Conservation (phyloP, 2,797 vertebrate genomes). For the Lerista edwardsae region DNA sequence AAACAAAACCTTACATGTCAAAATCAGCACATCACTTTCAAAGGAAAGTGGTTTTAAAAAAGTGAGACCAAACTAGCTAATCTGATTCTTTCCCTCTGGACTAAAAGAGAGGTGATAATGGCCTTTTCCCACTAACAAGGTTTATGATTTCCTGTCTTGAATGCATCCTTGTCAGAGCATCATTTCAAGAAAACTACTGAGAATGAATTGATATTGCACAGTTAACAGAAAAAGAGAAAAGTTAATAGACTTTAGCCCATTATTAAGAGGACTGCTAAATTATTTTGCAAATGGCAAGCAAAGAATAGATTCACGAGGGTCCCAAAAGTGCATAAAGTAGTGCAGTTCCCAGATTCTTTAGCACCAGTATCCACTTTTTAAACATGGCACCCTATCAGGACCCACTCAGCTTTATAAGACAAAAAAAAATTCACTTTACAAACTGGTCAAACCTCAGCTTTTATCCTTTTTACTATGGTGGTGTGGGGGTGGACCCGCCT, state of each 20-base stretch:
- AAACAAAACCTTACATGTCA: slow-evolving; percentile 56
- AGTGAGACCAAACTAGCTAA: not conserved
- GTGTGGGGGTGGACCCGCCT: no score
- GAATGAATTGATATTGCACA: slow-evolving; percentile 42
- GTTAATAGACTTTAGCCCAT: not conserved
- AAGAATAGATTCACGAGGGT: slow-evolving; percentile 9
- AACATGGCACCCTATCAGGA: no score
- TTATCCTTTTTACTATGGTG: no score
- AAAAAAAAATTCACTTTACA: no score
- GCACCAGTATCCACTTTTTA: no score
- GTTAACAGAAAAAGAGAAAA: slow-evolving; percentile 38
- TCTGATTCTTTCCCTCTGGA: not conserved
- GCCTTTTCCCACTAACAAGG: slow-evolving; percentile 20
- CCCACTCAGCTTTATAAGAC: no score
- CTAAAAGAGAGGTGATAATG: slow-evolving; percentile 21
- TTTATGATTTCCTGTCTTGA: slow-evolving; percentile 37
- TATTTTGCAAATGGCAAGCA: not conserved
- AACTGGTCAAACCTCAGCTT: no score
- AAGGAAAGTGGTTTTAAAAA: slow-evolving; percentile 37
- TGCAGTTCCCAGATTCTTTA: no score
- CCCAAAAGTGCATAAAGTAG: not conserved
- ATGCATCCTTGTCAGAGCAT: slow-evolving; percentile 38
- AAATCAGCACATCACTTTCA: slow-evolving; percentile 54
- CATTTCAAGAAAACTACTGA: slow-evolving; percentile 45
- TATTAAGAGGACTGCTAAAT: not conserved